Percentiles rank a stretch among this genome's conserved stretches.
phyloP scores from a whole-genome alignment of 2,888 invertebrate species.

The Abrostola triplasia region DNA sequence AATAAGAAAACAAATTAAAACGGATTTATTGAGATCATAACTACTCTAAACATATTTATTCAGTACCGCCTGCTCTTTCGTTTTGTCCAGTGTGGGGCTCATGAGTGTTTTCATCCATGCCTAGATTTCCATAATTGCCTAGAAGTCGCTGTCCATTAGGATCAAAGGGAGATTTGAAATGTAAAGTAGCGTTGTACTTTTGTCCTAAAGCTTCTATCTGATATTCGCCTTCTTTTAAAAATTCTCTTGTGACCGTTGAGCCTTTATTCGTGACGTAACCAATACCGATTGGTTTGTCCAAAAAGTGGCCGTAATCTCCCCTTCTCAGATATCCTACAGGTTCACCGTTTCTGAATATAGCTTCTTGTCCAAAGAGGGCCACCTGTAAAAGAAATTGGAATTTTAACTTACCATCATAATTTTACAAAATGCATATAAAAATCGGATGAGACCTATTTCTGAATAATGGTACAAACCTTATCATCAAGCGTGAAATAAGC shows the following conservation, averaged over 20 bases:
- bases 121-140: constrained; percentile 89
- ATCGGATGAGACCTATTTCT: too few relatives aligned
- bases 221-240: constrained; percentile 91
- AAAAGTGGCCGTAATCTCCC: constrained; percentile 92
- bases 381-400: constrained; percentile 74
- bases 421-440: too few relatives aligned
- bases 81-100: constrained; percentile 84
- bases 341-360: constrained; percentile 93
- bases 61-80: constrained; percentile 83
- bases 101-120: constrained; percentile 79
- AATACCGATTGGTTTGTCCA: constrained; percentile 88
- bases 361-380: constrained; percentile 95
- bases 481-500: constrained; percentile 92
- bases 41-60: constrained; percentile 67
- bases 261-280: constrained; percentile 89
- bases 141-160: constrained; percentile 92
- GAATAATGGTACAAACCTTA: constrained; percentile 77
- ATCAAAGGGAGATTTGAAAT: constrained; percentile 94
- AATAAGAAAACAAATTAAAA: constrained; percentile 6
- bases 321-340: constrained; percentile 94
- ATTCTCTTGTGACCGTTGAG: constrained; percentile 90
- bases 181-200: constrained; percentile 91
- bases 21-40: constrained; percentile 66
- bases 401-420: too few relatives aligned
- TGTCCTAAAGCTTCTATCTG: constrained; percentile 94